Conservation (phyloP, 1,140 invertebrate genomes). For the Leptinotarsa lineolata region DNA sequence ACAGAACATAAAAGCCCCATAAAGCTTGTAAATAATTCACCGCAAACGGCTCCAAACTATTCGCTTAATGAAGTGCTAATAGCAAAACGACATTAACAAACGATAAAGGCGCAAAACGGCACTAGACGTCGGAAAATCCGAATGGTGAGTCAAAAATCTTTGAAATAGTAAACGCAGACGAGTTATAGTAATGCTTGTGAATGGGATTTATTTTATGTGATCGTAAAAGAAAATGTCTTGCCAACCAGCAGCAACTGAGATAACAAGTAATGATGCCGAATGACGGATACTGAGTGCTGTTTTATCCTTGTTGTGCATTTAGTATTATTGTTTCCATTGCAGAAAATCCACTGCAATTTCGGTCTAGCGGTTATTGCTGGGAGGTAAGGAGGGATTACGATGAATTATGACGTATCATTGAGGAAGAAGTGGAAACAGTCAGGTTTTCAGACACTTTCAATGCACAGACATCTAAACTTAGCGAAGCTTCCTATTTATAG, state of each 20-base stretch:
- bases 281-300: constrained; percentile 25
- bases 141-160: constrained; percentile 25
- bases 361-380: background rate
- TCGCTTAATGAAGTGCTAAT: constrained; percentile 29
- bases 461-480: no score
- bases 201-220: constrained; percentile 36
- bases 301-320: constrained; percentile 15
- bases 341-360: background rate
- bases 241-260: constrained; percentile 30
- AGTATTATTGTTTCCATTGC: constrained; percentile 9
- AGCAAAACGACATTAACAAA: constrained; percentile 25
- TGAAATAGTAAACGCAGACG: constrained; percentile 26
- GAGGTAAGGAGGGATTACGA: background rate
- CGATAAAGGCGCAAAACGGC: background rate
- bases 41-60: constrained; percentile 21
- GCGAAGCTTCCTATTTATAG: no score
- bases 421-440: background rate
- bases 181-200: constrained; percentile 21
- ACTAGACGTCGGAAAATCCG: constrained; percentile 17
- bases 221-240: constrained; percentile 36
- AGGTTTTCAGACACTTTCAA: background rate
- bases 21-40: constrained; percentile 22
- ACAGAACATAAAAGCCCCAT: background rate
- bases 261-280: constrained; percentile 33
- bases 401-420: background rate